Evolutionary conservation across 2,113 vertebrate species (phyloP), one percentile per base, ranked within the genome.

Genomic region (Epinephelus lanceolatus): DNA sequence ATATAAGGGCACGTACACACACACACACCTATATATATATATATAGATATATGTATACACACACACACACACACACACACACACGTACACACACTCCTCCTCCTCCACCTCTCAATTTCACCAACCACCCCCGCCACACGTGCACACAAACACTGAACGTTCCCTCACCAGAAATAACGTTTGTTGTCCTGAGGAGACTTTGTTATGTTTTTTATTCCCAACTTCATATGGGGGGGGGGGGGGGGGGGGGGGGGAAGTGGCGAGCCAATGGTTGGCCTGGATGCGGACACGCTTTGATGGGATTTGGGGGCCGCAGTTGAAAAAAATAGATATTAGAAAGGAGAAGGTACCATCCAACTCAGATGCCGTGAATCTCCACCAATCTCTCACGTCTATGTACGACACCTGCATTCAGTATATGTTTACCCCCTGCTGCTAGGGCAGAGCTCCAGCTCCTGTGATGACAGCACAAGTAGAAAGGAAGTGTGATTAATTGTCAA

Each of bases 131-230:
- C 68, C 74, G 12, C 47, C 40, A 49, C 75, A 81, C 53, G 45
- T 87, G 81, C 79, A 73, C 70, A 66, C 45, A 61, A 61, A 77
- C 69, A 73, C 55, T 33, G 73, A 85, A 82, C 62, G 59, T 80
- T 88, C 85, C 83, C 80, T 81, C 63, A 69, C 78, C 59, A 73
- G 25, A 86, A 92, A 89, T 86, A 90, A 81, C 55, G 7, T 66
- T 55, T 71, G 51, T 71, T 91, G 81, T 91, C 92, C 84, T 76
- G 76, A 84, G 63, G 86, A 90, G 81, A 86, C 89, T 63, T 59
- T 49, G 72, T 70, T 66, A 2, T 82, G 63, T 66, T 72, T 88
- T 87, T 78, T 51, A 86, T 76, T 84, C 65, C 57, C 62, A 84
- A 75, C 78, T 81, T 88, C 61, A 73, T 51, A 67, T 80, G 23